These are phyloP conservation scores for Acropternis orthonyx DNA, from an alignment of 2,797 vertebrate genomes.

Conservation along the genomic window DNA sequence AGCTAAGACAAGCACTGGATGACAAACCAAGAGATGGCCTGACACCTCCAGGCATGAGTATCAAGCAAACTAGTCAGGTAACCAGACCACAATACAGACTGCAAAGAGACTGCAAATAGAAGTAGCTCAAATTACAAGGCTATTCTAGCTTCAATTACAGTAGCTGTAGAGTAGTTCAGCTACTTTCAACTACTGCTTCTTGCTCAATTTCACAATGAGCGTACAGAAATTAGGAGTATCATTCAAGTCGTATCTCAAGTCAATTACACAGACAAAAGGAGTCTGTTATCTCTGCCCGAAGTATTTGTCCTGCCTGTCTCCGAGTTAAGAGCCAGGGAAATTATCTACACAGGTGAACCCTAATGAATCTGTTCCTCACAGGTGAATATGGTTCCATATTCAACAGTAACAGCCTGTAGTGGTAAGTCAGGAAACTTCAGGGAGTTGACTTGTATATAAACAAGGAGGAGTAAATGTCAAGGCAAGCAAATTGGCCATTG, in stretches of 20 bases:
- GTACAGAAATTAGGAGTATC: background rate
- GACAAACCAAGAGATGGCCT: background rate
- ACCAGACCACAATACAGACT: background rate
- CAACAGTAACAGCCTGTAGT: background rate
- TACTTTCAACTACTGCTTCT: background rate
- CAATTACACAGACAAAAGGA: background rate
- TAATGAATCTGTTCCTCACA: background rate
- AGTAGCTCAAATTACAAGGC: background rate
- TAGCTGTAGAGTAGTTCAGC: background rate
- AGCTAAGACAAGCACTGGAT: background rate
- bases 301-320: background rate
- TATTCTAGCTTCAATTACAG: background rate
- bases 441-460: background rate
- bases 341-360: background rate
- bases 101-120: background rate
- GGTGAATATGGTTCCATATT: background rate
- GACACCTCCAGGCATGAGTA: background rate
- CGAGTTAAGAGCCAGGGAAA: background rate
- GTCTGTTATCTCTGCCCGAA: background rate
- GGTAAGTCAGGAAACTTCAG: background rate
- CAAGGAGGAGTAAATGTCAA: background rate
- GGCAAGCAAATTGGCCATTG: background rate
- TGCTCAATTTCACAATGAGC: background rate
- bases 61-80: background rate
- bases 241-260: background rate